Evolutionary conservation across 2,797 vertebrate genomes (phyloP).

Genomic region (Rhyacichthys aspro): DNA sequence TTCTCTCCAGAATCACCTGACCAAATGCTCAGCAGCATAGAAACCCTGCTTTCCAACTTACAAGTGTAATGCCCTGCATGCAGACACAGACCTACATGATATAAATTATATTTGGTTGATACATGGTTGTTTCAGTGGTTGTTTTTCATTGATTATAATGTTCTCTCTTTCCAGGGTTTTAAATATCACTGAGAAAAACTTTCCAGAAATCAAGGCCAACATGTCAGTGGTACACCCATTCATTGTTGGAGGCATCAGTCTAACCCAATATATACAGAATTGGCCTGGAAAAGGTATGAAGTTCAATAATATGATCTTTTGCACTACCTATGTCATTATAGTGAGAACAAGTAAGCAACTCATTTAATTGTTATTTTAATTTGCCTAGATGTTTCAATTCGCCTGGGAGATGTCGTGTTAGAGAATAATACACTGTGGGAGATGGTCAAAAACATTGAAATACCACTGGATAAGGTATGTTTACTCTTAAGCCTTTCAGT

Average conservation of each 20-base stretch:
- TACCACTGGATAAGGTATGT: constrained; percentile 77
- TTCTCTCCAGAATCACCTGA: constrained; percentile 47
- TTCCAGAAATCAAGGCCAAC: constrained; percentile 46
- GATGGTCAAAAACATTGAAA: constrained; percentile 40
- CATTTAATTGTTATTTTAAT: constrained; percentile 18
- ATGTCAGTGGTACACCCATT: constrained; percentile 43
- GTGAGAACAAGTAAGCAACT: too few species aligned
- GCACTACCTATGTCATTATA: too few species aligned
- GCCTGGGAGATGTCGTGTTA: constrained; percentile 62
- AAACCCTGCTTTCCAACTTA: constrained; percentile 55
- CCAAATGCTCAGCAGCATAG: constrained; percentile 17
- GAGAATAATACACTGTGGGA: constrained; percentile 51
- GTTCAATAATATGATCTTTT: not conserved
- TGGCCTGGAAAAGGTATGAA: constrained; percentile 77
- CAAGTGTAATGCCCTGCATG: constrained; percentile 58
- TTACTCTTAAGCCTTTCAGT: too few species aligned
- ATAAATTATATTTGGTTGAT: not conserved
- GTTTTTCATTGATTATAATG: constrained; percentile 11
- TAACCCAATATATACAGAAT: constrained; percentile 66
- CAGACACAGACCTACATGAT: not conserved
- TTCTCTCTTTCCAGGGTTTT: constrained; percentile 54
- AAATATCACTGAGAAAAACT: constrained; percentile 47
- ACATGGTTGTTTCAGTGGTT: not conserved
- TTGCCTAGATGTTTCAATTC: constrained; percentile 66
- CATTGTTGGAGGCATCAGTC: constrained; percentile 51